Conservation (phyloP, 2,888 invertebrate species). For the Drosophila conformis region DNA sequence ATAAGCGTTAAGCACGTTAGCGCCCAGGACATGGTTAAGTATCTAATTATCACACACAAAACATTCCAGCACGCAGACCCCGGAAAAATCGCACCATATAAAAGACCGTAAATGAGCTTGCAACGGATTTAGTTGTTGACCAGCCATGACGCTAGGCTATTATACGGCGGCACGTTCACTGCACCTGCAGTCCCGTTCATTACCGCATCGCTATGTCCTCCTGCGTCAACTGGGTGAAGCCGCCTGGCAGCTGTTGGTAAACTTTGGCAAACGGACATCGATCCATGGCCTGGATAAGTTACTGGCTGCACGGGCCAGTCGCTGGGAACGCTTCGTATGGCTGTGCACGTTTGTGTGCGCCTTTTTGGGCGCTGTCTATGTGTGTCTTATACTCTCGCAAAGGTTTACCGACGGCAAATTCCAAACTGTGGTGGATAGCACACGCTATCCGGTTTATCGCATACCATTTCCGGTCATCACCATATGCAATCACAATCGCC, state of each 20-base stretch:
- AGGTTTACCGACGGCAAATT: slow-evolving; percentile 80
- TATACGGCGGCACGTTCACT: slow-evolving; percentile 48
- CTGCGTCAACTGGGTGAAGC: slow-evolving; percentile 37
- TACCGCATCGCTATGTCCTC: slow-evolving; percentile 25
- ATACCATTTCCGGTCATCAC: slow-evolving; percentile 83
- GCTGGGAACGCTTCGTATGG: slow-evolving; percentile 81
- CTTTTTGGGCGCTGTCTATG: slow-evolving; percentile 78
- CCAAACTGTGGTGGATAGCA: slow-evolving; percentile 83
- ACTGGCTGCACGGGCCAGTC: slow-evolving; percentile 60
- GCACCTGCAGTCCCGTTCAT: slow-evolving; percentile 16
- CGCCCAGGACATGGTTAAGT: slow-evolving; percentile 21
- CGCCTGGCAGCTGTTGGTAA: slow-evolving; percentile 63
- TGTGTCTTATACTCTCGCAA: slow-evolving; percentile 80
- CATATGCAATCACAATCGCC: slow-evolving; percentile 83
- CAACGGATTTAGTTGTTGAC: slow-evolving; percentile 40
- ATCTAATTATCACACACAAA: slow-evolving; percentile 57
- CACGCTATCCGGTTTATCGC: slow-evolving; percentile 80
- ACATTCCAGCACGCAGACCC: slow-evolving; percentile 45
- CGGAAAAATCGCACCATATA: slow-evolving; percentile 43
- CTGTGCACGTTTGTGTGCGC: slow-evolving; percentile 75
- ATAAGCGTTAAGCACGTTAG: slow-evolving; percentile 66
- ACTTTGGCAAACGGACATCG: slow-evolving; percentile 79
- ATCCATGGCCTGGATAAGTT: slow-evolving; percentile 81
- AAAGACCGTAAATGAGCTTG: slow-evolving; percentile 34
- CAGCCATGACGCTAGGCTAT: slow-evolving; percentile 60